Evolutionary conservation across 2,113 vertebrate species (phyloP).

Genomic region (Urocynchramus pylzowi): DNA sequence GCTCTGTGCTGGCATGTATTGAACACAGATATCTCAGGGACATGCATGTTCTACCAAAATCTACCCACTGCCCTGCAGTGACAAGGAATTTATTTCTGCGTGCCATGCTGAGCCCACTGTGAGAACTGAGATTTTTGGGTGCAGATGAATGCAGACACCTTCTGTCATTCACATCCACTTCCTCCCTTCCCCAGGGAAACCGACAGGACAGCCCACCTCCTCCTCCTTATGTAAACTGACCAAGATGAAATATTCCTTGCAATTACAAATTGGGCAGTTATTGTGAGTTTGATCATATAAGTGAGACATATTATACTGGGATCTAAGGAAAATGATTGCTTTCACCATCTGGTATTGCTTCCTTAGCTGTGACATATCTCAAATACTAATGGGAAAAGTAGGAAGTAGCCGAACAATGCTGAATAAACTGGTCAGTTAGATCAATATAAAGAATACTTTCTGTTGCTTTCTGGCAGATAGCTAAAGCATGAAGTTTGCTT

Average conservation of each 20-base stretch:
- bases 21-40: neutral
- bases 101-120: neutral
- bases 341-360: neutral
- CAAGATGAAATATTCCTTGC: neutral
- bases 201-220: neutral
- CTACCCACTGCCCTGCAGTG: neutral
- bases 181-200: neutral
- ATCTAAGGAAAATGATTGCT: neutral
- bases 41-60: neutral
- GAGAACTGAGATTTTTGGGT: neutral
- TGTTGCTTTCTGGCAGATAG: neutral
- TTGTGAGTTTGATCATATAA: neutral
- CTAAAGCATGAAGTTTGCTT: neutral
- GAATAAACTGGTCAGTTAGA: neutral
- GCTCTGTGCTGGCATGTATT: neutral
- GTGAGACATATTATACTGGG: neutral
- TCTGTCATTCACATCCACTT: neutral
- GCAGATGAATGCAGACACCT: fast-evolving
- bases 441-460: neutral
- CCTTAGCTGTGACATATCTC: neutral
- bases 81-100: neutral
- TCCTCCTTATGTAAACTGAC: neutral
- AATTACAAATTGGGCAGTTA: neutral
- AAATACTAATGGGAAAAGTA: neutral
- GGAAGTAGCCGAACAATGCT: neutral